Percentiles rank a stretch among this genome's conserved stretches.
phyloP scores from a whole-genome alignment of 1,140 invertebrate species.

The Lepidotrigona ventralis region DNA sequence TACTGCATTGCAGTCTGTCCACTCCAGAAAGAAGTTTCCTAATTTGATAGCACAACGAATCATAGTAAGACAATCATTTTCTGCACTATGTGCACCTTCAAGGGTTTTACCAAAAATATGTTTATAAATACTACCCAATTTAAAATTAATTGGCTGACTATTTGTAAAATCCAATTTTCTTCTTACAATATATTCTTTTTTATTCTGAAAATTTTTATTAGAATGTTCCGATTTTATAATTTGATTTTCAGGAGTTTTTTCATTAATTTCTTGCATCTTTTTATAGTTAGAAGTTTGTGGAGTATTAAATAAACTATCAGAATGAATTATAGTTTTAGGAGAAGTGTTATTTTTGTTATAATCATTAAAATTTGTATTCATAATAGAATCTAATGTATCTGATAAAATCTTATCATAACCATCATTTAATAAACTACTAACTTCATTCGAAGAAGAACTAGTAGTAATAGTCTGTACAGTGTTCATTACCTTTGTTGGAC shows the following conservation, averaged over 20 bases:
- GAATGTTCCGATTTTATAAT: constrained; percentile 34
- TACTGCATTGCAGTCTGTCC: constrained; percentile 80
- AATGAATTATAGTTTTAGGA: constrained; percentile 13
- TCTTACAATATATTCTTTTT: background rate
- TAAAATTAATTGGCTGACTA: constrained; percentile 72
- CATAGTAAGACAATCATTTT: constrained; percentile 82
- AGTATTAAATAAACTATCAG: background rate
- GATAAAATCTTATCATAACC: constrained; percentile 35
- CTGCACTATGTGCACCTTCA: constrained; percentile 81
- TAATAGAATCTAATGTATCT: constrained; percentile 12
- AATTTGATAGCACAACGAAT: constrained; percentile 80
- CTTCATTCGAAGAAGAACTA: background rate
- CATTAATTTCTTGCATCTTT: constrained; percentile 69
- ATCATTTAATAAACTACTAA: constrained; percentile 34
- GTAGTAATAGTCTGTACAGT: background rate
- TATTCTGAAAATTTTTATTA: background rate
- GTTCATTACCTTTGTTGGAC: background rate
- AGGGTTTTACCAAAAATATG: constrained; percentile 77
- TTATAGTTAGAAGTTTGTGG: background rate
- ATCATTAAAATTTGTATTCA: background rate
- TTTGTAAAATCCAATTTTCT: constrained; percentile 41
- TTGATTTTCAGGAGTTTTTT: constrained; percentile 76
- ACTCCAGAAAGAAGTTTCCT: constrained; percentile 80
- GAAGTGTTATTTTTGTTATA: background rate
- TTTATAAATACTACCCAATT: constrained; percentile 80